Evolutionary conservation across 2,113 vertebrate genomes (phyloP), one percentile per base, ranked within the genome.

Genomic region (Pheucticus melanocephalus): DNA sequence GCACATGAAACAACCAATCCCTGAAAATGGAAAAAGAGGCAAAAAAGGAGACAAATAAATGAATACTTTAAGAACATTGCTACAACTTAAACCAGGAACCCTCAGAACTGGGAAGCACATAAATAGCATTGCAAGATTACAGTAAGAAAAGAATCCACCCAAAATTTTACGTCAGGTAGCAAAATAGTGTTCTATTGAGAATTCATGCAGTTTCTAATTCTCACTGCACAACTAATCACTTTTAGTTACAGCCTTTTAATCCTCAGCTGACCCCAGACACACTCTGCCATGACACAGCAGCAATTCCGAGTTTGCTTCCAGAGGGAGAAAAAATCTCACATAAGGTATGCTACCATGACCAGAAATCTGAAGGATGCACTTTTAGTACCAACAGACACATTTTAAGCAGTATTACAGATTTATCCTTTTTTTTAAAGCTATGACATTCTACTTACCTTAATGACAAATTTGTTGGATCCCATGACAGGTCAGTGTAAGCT

Each of bases 381-480:
- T 86, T 37, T 10, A 60, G 61, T 85, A 82, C 10, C 11, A 35
- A 45, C 3, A 0, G 23, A 82, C 15, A 59, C 10, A 12, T 51
- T 56, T 37, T 40, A 89, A 79, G 42, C 2, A 47, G 15, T 37
- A 56, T 17, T 40, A 57, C 1, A 68, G 7, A 44, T 15, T 33
- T 12, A 15, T n/a, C 15, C 7, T 11, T 35, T 35, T 27, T 72
- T 64, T 8, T 5, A 37, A 91, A 88, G 30, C 15, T 72, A 28
- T 77, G 30, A 50, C 33, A 66, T 88, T 82, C 44, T 57, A 28
- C 98, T 98, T 97, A 98, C 98, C 97, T 98, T 98, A 96, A 98
- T 91, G 88, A 96, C 95, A 95, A 98, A 97, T 92, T 98, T 98
- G 90, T 97, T 97, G 70, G 97, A 98, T 24, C 94, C 65, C 97